Evolutionary conservation across 1,140 invertebrate species (phyloP).

Genomic region (Argopecten irradians): DNA sequence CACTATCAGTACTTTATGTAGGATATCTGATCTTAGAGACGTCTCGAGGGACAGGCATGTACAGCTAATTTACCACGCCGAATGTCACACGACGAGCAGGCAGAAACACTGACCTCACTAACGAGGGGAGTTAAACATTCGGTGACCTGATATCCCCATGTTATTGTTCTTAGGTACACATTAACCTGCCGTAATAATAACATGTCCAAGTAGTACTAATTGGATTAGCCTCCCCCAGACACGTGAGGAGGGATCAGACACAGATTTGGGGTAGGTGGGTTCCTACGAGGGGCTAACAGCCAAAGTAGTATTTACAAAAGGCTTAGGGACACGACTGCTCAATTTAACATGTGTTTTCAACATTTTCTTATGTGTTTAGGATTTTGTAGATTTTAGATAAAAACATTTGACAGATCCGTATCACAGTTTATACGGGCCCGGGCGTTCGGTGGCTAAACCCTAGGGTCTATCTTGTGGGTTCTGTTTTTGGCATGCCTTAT

Average conservation of each 20-base stretch:
- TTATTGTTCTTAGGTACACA: background rate
- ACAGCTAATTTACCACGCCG: conserved; percentile 12
- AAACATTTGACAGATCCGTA: conserved; percentile 6
- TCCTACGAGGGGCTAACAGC: background rate
- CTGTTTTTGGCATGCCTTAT: background rate
- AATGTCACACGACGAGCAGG: background rate
- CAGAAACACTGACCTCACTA: background rate
- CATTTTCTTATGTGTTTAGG: background rate
- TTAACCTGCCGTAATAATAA: background rate
- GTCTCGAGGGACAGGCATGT: background rate
- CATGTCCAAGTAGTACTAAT: conserved; percentile 5
- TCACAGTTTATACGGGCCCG: conserved; percentile 12
- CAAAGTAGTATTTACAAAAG: background rate
- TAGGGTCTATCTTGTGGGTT: background rate
- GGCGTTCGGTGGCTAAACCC: background rate
- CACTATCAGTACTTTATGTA: background rate
- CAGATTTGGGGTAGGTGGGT: background rate
- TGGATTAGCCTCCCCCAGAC: background rate
- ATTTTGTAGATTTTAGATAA: background rate
- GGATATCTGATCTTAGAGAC: background rate
- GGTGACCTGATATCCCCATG: background rate
- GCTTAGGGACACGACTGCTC: background rate
- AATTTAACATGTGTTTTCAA: background rate
- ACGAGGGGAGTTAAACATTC: background rate
- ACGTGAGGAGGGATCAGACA: background rate